Conservation (phyloP, 2,113 vertebrate species). For the Nycticebus coucang region DNA sequence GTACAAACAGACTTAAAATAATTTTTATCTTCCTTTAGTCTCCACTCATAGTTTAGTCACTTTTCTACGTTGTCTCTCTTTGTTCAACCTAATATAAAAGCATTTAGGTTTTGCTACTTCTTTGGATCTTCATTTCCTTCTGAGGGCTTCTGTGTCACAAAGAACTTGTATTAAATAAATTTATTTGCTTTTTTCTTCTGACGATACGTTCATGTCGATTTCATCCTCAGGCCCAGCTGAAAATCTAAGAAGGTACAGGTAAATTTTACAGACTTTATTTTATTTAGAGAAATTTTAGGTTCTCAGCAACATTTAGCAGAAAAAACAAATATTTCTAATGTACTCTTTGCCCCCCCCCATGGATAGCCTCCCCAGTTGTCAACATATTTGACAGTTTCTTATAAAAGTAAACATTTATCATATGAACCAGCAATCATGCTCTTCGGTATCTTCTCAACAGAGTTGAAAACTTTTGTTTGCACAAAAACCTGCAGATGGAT, state of each 20-base stretch:
- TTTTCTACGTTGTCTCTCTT: neutral
- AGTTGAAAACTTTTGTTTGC: neutral
- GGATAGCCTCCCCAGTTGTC: neutral
- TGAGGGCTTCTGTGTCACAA: neutral
- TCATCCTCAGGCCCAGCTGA: neutral
- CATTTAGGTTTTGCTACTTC: neutral
- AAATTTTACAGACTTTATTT: neutral
- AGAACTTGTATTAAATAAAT: neutral
- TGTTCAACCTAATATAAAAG: neutral
- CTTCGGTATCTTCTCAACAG: neutral
- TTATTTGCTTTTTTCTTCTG: neutral
- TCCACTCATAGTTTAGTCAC: neutral
- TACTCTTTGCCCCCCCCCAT: neutral
- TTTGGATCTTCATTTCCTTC: neutral
- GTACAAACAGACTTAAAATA: neutral
- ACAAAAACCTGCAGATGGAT: neutral
- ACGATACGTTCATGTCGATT: neutral
- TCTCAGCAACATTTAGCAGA: neutral
- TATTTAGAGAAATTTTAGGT: neutral
- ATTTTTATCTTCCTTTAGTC: neutral
- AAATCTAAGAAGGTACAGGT: neutral
- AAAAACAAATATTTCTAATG: neutral
- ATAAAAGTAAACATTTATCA: neutral
- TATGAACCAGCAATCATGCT: neutral
- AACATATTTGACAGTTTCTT: neutral